Base-by-base conservation (phyloP, 35 echinoderm and acorn worm species). In the Holothuria glaberrima region DNA sequence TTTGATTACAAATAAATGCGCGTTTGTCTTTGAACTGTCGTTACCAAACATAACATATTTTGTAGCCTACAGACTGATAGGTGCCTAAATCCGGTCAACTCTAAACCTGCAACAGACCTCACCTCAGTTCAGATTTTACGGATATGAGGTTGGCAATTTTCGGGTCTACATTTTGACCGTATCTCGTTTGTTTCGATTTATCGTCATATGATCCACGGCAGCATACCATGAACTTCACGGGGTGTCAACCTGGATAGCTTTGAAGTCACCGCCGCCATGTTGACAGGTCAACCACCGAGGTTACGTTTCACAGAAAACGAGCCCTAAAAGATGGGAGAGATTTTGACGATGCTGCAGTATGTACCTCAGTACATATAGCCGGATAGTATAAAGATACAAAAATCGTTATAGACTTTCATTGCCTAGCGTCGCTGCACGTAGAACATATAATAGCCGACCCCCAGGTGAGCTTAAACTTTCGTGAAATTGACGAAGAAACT, bases 181-280 rank as follows among this genome's bases (percentile, higher is more conserved):
- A 84, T 84, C 80, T 84, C 80, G 80, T 84, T 84, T 84, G 80
- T 84, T 84, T 84, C 80, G 54, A 84, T 84, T 84, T 84, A 84
- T 84, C 80, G 80, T 34, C 80, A 84, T 84, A 58, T 63, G 80
- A 84, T 84, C 48, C 54, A 27, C 54, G 80, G 56, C 80, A 63
- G 80, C 80, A 63, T 84, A 84, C 80, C 80, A 63, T 32, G 80
- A 84, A 61, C 80, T 84, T 84, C 80, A 84, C 57, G 80, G 80
- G 80, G 58, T 56, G 80, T 56, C 59, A 84, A 84, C 80, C 80
- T 84, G 80, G 20, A 22, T 52, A 19, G 33, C 80, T 84, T 84
- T 84, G 80, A 84, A 62, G 80, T 84, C 29, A 52, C 80, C 80
- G 80, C 80, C 80, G 80, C 80, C 80, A 63, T 19, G 52, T 22